These are phyloP conservation scores for Macroramphosus scolopax DNA, from an alignment of 2,797 vertebrate species.

Conservation along the genomic window DNA sequence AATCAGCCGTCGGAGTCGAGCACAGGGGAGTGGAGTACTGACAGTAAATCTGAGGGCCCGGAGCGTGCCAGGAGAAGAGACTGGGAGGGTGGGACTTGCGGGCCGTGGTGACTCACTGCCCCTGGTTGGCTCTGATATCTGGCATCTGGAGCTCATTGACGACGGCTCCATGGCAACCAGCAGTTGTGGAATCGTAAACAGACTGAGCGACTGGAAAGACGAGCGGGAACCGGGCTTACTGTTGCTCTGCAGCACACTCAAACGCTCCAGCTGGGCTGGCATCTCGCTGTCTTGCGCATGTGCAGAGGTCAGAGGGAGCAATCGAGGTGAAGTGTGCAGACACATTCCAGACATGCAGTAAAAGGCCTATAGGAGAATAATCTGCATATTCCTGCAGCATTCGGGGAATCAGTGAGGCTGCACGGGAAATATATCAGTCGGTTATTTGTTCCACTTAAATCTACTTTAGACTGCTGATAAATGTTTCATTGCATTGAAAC, in stretches of 20 bases:
- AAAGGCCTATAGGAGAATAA: too few relatives aligned
- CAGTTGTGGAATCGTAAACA: slow-evolving; percentile 75
- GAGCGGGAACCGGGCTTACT: slow-evolving; percentile 47
- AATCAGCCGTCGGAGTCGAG: slow-evolving; percentile 13
- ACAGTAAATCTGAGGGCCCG: slow-evolving; percentile 60
- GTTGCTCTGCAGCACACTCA: slow-evolving; percentile 28
- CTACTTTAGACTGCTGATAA: too few relatives aligned
- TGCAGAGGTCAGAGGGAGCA: slow-evolving; percentile 23
- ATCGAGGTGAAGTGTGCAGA: slow-evolving; percentile 12
- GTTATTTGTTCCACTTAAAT: too few relatives aligned
- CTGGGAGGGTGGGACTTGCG: slow-evolving; percentile 54
- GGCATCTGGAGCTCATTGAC: slow-evolving; percentile 73
- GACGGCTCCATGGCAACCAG: slow-evolving; percentile 60
- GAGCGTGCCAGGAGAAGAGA: slow-evolving; percentile 52
- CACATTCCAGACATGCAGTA: too few relatives aligned
- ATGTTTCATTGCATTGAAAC: too few relatives aligned
- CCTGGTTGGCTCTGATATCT: slow-evolving; percentile 55
- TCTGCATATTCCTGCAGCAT: not conserved
- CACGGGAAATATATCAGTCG: too few relatives aligned
- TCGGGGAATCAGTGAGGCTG: not conserved
- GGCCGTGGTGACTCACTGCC: slow-evolving; percentile 64
- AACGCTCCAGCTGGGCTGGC: slow-evolving; percentile 15
- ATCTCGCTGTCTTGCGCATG: not conserved
- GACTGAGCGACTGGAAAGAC: slow-evolving; percentile 51
- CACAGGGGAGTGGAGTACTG: slow-evolving; percentile 39